A percentile compares a stretch with the other conserved stretches of the same genome.
These are phyloP conservation scores for Apocheima hispidaria DNA, from an alignment of 2,888 invertebrate genomes.

Conservation along the genomic window DNA sequence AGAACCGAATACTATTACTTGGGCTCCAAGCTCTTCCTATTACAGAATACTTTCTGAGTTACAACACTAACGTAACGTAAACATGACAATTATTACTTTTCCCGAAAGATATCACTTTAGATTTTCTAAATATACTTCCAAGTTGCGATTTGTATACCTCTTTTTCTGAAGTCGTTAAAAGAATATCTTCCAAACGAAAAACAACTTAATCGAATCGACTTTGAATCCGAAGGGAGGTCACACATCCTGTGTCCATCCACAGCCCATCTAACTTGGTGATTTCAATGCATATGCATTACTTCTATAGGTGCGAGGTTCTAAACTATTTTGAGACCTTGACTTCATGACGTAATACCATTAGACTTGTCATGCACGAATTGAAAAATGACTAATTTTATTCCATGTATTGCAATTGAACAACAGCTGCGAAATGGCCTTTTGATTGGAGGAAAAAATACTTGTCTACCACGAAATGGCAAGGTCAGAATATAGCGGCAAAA, in stretches of 20 bases:
- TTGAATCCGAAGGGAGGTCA: constrained; percentile 9
- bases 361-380: constrained; percentile 32
- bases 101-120: too few relatives aligned
- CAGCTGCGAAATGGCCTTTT: constrained; percentile 50
- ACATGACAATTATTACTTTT: too few relatives aligned
- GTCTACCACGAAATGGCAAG: constrained; percentile 13
- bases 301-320: neutral
- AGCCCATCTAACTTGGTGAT: constrained; percentile 22
- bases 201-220: neutral
- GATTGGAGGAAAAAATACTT: constrained; percentile 35
- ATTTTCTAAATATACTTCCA: too few relatives aligned
- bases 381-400: constrained; percentile 49
- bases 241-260: constrained; percentile 17
- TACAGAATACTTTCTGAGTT: too few relatives aligned
- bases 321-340: constrained; percentile 46
- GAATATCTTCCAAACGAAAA: neutral
- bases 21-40: too few relatives aligned
- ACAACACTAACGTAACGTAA: too few relatives aligned
- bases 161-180: too few relatives aligned
- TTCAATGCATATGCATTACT: constrained; percentile 33
- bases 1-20: too few relatives aligned
- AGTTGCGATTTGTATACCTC: too few relatives aligned
- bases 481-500: neutral
- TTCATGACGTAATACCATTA: constrained; percentile 41
- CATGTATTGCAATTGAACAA: constrained; percentile 43